A percentile compares a stretch with the other conserved stretches of the same genome.
These are phyloP conservation scores for Pseudopipra pipra DNA, from an alignment of 2,113 vertebrate genomes.

Conservation along the genomic window DNA sequence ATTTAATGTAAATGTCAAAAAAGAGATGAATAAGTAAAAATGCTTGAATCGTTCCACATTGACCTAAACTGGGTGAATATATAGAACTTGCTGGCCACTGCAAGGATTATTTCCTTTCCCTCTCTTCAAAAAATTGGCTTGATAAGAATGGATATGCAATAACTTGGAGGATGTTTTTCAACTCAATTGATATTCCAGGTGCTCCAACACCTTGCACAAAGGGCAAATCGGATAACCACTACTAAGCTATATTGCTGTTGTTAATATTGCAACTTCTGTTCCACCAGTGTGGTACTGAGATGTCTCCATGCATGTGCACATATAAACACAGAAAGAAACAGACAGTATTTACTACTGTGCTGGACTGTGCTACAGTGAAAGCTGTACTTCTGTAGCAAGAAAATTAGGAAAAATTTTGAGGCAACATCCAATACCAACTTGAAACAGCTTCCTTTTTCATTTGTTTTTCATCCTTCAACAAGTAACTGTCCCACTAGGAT, in stretches of 20 bases:
- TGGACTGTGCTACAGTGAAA: neutral
- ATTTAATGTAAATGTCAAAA: neutral
- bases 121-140: neutral
- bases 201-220: neutral
- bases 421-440: constrained; percentile 22
- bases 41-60: neutral
- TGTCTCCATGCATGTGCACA: neutral
- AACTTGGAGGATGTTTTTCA: neutral
- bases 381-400: constrained; percentile 43
- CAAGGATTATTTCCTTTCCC: neutral
- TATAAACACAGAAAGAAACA: neutral
- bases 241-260: neutral
- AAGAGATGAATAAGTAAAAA: neutral
- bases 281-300: neutral
- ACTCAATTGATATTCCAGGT: neutral
- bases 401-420: constrained; percentile 64
- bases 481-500: constrained; percentile 26
- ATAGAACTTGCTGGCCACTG: neutral
- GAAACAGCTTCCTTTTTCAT: constrained; percentile 54
- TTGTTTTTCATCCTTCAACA: constrained; percentile 66
- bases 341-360: neutral
- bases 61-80: neutral
- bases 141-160: neutral
- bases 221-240: neutral
- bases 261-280: neutral